phyloP scores from a whole-genome alignment of 2,113 vertebrate genomes.

The Elgaria multicarinata region DNA sequence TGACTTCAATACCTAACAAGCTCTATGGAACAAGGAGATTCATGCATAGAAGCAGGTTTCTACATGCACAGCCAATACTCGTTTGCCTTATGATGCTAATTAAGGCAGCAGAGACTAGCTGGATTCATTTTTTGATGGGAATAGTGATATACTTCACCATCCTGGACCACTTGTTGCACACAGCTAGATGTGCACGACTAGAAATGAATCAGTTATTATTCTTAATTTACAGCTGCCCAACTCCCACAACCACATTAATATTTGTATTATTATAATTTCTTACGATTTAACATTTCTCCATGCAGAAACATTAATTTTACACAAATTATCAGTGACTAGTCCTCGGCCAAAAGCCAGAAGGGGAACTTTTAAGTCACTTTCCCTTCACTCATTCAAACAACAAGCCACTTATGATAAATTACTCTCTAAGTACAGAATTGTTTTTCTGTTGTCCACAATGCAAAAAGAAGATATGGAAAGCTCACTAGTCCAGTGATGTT shows the following conservation, averaged over 20 bases:
- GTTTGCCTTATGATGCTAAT: neutral
- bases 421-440: neutral
- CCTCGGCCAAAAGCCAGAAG: neutral
- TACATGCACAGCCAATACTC: neutral
- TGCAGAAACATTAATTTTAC: neutral
- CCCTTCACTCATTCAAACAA: neutral
- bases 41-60: neutral
- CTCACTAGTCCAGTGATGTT: constrained; percentile 96
- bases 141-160: neutral
- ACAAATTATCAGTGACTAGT: neutral
- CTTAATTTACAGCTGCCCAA: neutral
- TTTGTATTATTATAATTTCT: neutral
- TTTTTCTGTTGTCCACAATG: neutral
- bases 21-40: neutral
- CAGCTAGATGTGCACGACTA: neutral
- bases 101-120: neutral
- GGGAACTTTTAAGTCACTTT: neutral
- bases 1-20: neutral
- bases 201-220: neutral
- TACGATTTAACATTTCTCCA: neutral
- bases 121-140: neutral
- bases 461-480: neutral
- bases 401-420: neutral
- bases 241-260: neutral
- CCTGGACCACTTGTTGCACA: neutral